Evolutionary conservation across 2,113 vertebrate genomes (phyloP), one percentile per base, ranked within the genome.

Genomic region (Corythoichthys intestinalis): DNA sequence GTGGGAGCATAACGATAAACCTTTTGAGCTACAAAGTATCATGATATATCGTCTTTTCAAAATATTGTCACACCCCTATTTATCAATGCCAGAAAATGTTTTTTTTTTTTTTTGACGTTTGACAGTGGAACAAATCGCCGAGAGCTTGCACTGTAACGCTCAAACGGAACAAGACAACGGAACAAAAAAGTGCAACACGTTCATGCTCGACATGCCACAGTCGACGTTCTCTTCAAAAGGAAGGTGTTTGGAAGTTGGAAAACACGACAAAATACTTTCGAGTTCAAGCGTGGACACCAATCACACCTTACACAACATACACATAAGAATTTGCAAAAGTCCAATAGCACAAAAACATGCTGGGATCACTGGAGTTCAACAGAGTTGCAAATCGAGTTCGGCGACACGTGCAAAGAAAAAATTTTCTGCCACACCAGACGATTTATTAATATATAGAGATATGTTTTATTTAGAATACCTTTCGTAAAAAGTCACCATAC

Each of bases 401-500:
- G 61, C 70, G 15, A 35, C 4, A 58, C 75, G 47, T 78, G 63
- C 44, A 86, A 82, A 86, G 84, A 88, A 88, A 74, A 85, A 83
- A 88, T 82, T 79, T 89, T 82, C 87, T 78, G 67, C 83, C 88
- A 89, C 87, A 91, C 89, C 85, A 91, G 76, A 89, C 85, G 73
- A 83, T 92, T 92, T 92, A 92, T 92, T 92, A 91, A 92, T 92
- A 92, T 92, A 92, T 90, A 92, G 86, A 92, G 86, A 89, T 92
- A 85, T 89, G 78, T 90, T 90, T 91, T 90, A 89, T 90, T 91
- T 84, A 87, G 84, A 88, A 88, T 90, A 88, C 85, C 84, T 90
- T 58, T 89, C 88, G 92, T 92, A 93, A 91, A 93, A 93, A 93
- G 88, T 92, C 91, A 93, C 92, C 91, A 91, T 92, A 93, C 91